Evolutionary conservation across 30 jellyfish, hydroid and myxozoan species (phyloP).

Genomic region (Turritopsis rubra): DNA sequence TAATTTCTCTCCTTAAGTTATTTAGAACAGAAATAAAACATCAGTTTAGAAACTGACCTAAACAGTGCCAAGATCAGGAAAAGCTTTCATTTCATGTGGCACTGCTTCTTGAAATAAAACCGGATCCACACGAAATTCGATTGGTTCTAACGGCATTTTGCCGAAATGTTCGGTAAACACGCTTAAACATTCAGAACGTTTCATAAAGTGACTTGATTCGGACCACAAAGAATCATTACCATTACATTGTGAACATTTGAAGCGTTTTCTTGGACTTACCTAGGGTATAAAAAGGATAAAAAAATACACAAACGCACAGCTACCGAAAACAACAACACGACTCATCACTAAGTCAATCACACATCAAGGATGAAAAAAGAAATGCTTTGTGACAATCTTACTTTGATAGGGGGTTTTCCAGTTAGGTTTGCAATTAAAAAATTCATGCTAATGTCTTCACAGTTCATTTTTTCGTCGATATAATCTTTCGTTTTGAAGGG

Average conservation of each 20-base stretch:
- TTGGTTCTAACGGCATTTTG: constrained; percentile 71
- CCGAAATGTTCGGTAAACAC: constrained; percentile 67
- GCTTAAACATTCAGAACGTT: constrained; percentile 77
- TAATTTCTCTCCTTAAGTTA: too few species aligned
- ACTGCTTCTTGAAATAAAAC: constrained; percentile 61
- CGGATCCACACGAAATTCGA: constrained; percentile 92
- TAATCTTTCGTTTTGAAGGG: constrained; percentile 45
- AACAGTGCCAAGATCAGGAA: constrained; percentile 67
- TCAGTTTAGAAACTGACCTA: too few species aligned
- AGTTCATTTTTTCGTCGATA: constrained; percentile 73
- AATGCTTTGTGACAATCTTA: neutral
- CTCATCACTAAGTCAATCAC: too few species aligned
- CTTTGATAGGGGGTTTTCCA: constrained; percentile 83
- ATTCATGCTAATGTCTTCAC: constrained; percentile 95
- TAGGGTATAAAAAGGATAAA: neutral
- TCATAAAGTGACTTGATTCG: constrained; percentile 69
- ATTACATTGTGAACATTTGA: constrained; percentile 64
- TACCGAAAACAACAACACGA: too few species aligned
- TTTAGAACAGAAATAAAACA: too few species aligned
- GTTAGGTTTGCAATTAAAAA: constrained; percentile 79
- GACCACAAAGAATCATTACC: constrained; percentile 94
- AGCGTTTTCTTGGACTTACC: constrained; percentile 87
- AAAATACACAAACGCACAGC: neutral
- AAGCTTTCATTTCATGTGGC: constrained; percentile 53
- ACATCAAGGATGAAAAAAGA: neutral